phyloP scores from a whole-genome alignment of 2,113 vertebrate species.

The Oreochromis tanganicae region DNA sequence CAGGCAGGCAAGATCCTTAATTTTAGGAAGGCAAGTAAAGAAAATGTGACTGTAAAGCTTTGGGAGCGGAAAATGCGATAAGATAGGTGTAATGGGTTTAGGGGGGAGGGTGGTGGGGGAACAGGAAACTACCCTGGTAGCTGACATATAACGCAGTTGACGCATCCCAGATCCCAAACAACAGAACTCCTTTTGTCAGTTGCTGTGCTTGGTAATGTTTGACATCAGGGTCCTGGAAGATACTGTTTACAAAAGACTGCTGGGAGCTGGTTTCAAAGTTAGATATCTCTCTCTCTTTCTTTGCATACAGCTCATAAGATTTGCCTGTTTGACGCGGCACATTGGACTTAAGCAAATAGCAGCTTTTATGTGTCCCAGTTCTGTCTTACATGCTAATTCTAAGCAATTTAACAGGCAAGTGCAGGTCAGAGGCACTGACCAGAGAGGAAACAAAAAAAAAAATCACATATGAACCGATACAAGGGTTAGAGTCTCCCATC shows the following conservation, averaged over 20 bases:
- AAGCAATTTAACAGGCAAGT: neutral
- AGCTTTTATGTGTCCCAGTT: neutral
- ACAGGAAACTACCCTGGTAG: constrained; percentile 8
- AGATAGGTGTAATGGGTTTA: neutral
- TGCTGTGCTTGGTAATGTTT: constrained; percentile 32
- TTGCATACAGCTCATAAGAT: constrained; percentile 8
- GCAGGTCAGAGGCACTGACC: neutral
- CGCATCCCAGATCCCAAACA: constrained; percentile 35
- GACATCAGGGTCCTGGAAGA: constrained; percentile 27
- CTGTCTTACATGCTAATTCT: neutral
- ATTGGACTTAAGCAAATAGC: constrained; percentile 11
- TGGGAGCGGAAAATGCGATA: neutral
- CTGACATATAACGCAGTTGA: constrained; percentile 22
- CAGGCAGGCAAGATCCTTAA: neutral
- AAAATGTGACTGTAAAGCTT: neutral
- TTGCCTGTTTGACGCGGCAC: neutral
- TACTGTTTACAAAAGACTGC: constrained; percentile 22
- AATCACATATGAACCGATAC: neutral
- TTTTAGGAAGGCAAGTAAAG: neutral
- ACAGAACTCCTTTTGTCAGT: constrained; percentile 10
- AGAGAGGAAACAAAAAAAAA: neutral
- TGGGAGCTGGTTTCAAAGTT: neutral
- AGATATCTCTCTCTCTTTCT: neutral
- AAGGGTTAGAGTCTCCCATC: neutral
- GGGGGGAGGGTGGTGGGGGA: neutral